Percentiles rank a stretch among this genome's conserved stretches.
Evolutionary conservation across 1,140 invertebrate genomes (phyloP).

Genomic region (Littorina saxatilis): DNA sequence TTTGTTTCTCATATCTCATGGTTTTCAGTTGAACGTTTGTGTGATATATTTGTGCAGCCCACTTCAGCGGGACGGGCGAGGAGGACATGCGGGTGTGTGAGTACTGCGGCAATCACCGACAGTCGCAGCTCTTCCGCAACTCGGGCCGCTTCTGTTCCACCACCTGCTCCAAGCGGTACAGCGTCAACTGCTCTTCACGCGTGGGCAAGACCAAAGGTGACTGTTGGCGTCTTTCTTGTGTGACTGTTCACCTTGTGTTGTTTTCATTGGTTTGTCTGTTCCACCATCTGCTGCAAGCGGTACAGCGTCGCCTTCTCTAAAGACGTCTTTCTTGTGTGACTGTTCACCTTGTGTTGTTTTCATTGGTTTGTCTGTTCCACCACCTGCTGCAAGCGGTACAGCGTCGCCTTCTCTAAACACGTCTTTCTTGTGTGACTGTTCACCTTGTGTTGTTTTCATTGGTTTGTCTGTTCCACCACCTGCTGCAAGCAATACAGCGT

Average conservation of each 20-base stretch:
- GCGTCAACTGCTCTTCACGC: conserved; percentile 75
- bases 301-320: conserved; percentile 77
- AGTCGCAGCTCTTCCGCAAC: conserved; percentile 84
- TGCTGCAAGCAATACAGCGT: background rate
- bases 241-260: background rate
- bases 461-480: background rate
- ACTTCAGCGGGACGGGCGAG: conserved; percentile 23
- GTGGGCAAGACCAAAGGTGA: conserved; percentile 65
- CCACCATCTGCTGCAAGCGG: conserved; percentile 84
- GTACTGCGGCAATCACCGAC: conserved; percentile 85
- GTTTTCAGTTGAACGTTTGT: too few relatives aligned
- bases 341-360: background rate
- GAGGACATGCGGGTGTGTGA: conserved; percentile 81
- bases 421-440: too few relatives aligned
- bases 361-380: background rate
- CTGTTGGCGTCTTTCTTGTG: background rate
- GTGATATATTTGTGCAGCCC: too few relatives aligned
- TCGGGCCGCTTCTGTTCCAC: conserved; percentile 87
- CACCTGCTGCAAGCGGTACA: background rate
- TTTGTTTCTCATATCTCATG: too few relatives aligned
- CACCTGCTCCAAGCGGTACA: conserved; percentile 84
- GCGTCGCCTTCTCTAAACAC: conserved; percentile 67
- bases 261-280: conserved; percentile 78
- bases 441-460: background rate
- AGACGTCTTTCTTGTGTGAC: conserved; percentile 57